Base-by-base conservation (phyloP, 1,140 invertebrate species). In the Drosophila cardini region DNA sequence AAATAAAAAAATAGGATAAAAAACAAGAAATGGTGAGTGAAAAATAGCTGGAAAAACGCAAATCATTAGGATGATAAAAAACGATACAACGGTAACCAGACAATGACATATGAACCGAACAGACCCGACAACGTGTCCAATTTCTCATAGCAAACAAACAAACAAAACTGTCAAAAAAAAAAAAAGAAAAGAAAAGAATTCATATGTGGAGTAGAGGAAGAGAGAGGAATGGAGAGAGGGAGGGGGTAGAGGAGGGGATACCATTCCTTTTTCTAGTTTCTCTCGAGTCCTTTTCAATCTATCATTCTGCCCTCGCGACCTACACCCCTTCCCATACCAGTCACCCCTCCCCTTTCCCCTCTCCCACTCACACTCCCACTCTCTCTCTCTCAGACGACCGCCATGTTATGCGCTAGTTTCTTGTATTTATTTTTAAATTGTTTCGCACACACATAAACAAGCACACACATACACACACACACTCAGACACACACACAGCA, bases 371-470 rank as follows among this genome's bases (percentile, higher is more conserved):
- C 26, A 15, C 13, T 8, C 4, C 61, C 42, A 10, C 36, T 43
- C 36, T 13, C 55, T 40, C 18, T 1, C 46, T 5, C 21, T 32
- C 46, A 60, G 50, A 42, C 62, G 40, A 43, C 36, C 75, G 60
- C 65, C 76, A 76, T 62, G 71, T 73, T 78, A 45, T 87, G 83
- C 65, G 79, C 83, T 86, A 87, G 83, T 86, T 86, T 86, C 84
- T 86, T 83, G 84, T 87, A 86, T 86, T 86, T 86, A 86, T 86
- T 86, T 86, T 86, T 87, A 86, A 86, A 86, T 87, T 89, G 83
- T 83, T 81, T 79, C 79, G 50, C 67, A 80, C 64, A 86, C 67
- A 76, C 72, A 75, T 48, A 62, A 52, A 71, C 21, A 71, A 16
- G 42, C 18, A 38, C 46, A 61, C 63, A 68, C 55, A 43, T 52